Conservation (phyloP, 2,113 vertebrate species). For the Syngnathus scovelli region DNA sequence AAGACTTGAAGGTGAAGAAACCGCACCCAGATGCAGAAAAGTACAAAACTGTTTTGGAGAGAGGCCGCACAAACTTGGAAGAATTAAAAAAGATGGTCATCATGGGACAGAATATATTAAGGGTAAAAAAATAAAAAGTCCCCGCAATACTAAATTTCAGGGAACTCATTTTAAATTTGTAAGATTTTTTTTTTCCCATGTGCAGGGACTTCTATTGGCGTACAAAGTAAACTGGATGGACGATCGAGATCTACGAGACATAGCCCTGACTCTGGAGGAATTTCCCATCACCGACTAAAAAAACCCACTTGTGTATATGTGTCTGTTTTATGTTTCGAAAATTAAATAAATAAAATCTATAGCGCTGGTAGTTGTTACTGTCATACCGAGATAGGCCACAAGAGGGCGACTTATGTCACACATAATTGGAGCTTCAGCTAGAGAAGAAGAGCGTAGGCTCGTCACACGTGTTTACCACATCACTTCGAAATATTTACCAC, state of each 20-base stretch:
- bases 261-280: slow-evolving; percentile 67
- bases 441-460: slow-evolving; percentile 21
- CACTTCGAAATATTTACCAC: neutral
- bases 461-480: slow-evolving; percentile 39
- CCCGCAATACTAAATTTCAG: neutral
- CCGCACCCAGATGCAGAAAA: slow-evolving; percentile 57
- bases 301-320: neutral
- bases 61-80: slow-evolving; percentile 60
- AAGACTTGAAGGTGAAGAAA: slow-evolving; percentile 56
- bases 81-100: slow-evolving; percentile 66
- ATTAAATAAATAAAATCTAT: slow-evolving; percentile 5
- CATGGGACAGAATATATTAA: slow-evolving; percentile 70
- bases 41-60: slow-evolving; percentile 58
- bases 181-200: slow-evolving; percentile 5
- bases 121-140: slow-evolving; percentile 46
- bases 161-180: neutral
- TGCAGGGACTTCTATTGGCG: slow-evolving; percentile 69
- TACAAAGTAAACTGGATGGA: slow-evolving; percentile 72
- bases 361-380: neutral
- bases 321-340: slow-evolving; percentile 3
- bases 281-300: slow-evolving; percentile 55
- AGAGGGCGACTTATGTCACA: slow-evolving; percentile 8
- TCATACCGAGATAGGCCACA: slow-evolving; percentile 2
- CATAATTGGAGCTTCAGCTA: neutral
- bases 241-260: slow-evolving; percentile 66